Evolutionary conservation across 1,140 invertebrate species (phyloP).

Genomic region (Megathymus violae): DNA sequence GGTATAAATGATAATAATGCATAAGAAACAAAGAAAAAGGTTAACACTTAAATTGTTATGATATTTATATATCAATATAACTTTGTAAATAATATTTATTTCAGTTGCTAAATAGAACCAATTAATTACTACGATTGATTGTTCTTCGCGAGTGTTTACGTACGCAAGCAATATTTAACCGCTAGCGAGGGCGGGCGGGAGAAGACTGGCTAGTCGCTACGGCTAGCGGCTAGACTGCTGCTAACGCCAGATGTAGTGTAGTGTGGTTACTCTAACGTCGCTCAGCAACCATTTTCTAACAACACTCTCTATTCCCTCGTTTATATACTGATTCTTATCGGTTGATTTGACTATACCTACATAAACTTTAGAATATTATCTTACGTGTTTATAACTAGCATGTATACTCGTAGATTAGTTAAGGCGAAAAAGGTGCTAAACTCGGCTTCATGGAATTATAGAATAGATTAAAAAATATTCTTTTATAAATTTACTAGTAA

Average conservation of each 20-base stretch:
- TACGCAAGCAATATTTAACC: neutral
- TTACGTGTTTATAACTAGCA: neutral
- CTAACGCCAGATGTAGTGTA: conserved; percentile 55
- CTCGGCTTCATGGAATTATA: no score
- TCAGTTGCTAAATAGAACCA: no score
- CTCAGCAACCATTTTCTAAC: conserved; percentile 71
- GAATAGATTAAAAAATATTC: no score
- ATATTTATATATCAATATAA: no score
- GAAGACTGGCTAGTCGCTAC: conserved; percentile 54
- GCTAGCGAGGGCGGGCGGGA: conserved; percentile 56
- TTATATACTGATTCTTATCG: conserved; percentile 32
- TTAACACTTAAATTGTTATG: no score
- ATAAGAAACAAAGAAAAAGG: no score
- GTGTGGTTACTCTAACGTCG: conserved; percentile 50
- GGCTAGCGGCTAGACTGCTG: no score
- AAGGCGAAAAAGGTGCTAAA: no score
- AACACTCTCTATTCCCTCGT: conserved; percentile 48
- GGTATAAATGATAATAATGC: no score
- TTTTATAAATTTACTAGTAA: no score
- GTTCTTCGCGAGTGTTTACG: conserved; percentile 6
- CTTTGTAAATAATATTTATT: neutral
- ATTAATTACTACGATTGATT: neutral
- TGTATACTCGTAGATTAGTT: no score
- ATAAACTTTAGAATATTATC: neutral
- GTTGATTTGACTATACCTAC: neutral